Conservation (phyloP, 92 coral and sea anemone genomes). For the Zoanthus gigantus region DNA sequence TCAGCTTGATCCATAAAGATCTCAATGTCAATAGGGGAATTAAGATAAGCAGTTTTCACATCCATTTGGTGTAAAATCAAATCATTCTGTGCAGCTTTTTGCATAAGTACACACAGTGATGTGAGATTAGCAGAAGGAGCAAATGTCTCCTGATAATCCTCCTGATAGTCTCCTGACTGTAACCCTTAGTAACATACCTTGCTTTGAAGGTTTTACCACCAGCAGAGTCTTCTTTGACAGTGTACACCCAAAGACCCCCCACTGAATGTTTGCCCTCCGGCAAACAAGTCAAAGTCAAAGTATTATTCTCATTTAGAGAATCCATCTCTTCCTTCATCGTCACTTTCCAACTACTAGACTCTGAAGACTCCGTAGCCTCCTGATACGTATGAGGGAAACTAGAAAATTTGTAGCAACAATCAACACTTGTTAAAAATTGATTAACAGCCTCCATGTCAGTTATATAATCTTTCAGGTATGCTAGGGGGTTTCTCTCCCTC, state of each 20-base stretch:
- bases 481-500: slow-evolving; percentile 57
- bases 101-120: slow-evolving; percentile 50
- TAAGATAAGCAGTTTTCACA: slow-evolving; percentile 57
- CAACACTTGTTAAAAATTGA: slow-evolving; percentile 50
- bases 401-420: slow-evolving; percentile 50
- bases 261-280: slow-evolving; percentile 54
- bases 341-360: slow-evolving; percentile 53
- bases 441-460: slow-evolving; percentile 49
- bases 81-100: slow-evolving; percentile 61
- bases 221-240: slow-evolving; percentile 50
- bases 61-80: slow-evolving; percentile 57
- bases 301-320: slow-evolving; percentile 62
- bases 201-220: slow-evolving; percentile 54
- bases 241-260: slow-evolving; percentile 59
- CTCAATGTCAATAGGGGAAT: slow-evolving; percentile 63
- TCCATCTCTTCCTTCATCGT: slow-evolving; percentile 66
- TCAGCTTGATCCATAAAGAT: slow-evolving; percentile 62
- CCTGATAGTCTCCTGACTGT: slow-evolving; percentile 49
- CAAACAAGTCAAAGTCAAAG: slow-evolving; percentile 39
- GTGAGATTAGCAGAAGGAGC: slow-evolving; percentile 52
- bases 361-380: slow-evolving; percentile 66
- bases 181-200: slow-evolving; percentile 57
- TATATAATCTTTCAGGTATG: slow-evolving; percentile 54
- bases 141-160: slow-evolving; percentile 58
- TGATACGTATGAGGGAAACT: slow-evolving; percentile 61